These are phyloP conservation scores for Manis crassicaudata DNA, from an alignment of 2,797 vertebrate genomes.

Conservation along the genomic window DNA sequence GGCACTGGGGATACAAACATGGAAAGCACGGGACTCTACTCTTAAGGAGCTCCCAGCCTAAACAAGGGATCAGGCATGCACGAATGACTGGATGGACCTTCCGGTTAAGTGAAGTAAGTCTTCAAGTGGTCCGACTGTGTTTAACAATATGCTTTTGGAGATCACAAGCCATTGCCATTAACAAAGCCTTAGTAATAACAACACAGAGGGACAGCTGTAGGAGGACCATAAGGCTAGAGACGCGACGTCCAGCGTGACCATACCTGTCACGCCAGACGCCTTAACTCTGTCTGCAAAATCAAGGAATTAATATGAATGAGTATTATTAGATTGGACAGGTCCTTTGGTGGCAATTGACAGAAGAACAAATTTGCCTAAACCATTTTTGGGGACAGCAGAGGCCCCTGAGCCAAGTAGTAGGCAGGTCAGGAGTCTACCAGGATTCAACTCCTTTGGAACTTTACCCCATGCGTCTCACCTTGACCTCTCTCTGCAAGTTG, in stretches of 20 bases:
- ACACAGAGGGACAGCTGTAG: background rate
- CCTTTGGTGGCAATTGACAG: background rate
- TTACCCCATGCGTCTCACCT: background rate
- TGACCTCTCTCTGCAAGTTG: background rate
- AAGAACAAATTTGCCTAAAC: background rate
- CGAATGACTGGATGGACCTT: background rate
- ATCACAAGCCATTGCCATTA: background rate
- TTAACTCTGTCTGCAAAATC: background rate
- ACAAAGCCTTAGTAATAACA: background rate
- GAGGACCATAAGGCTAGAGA: background rate
- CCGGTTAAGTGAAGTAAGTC: background rate
- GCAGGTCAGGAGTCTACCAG: background rate
- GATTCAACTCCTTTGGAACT: background rate
- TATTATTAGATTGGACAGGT: background rate
- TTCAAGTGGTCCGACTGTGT: background rate
- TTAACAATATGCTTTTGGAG: background rate
- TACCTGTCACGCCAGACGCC: too few relatives aligned
- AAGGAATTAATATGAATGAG: background rate
- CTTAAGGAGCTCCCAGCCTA: background rate
- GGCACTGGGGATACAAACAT: background rate
- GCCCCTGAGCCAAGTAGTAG: background rate
- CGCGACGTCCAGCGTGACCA: rapidly evolving
- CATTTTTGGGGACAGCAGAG: background rate
- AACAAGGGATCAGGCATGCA: background rate
- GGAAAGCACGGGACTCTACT: background rate